Evolutionary conservation across 2,113 vertebrate species (phyloP), one percentile per base, ranked within the genome.

Genomic region (Galeopterus variegatus): DNA sequence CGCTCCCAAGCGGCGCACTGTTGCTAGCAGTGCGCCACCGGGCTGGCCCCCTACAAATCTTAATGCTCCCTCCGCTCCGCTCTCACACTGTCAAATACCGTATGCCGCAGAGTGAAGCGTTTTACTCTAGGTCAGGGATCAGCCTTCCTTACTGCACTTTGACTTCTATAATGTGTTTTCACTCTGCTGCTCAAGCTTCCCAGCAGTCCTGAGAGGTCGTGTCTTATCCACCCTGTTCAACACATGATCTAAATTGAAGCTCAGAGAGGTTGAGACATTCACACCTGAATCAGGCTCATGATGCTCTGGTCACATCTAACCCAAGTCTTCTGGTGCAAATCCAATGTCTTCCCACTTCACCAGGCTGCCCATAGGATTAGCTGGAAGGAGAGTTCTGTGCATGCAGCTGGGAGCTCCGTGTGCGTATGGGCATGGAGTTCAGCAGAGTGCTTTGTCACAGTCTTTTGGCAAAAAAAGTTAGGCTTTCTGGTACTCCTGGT

Each of bases 351-450:
- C 60, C 15, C 4, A 24, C n/a, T 33, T 80, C 6, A 56, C 24
- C 3, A 94, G 23, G n/a, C 10, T 48, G 36, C 62, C 69, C 69
- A 11, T 6, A 72, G 19, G 18, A 88, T 62, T 48, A 56, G 13
- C 64, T 54, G 23, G 10, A 79, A 56, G 48, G 14, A 70, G 7
- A 65, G 19, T 19, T 28, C 33, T 93, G 36, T 3, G 18, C 8
- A 9, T 24, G 21, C 26, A 28, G 19, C 24, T 23, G 41, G 64
- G 23, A 69, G 17, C 18, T 64, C 65, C 73, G 41, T 41, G 41
- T 15, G 1, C 11, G 33, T 28, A 5, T 3, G 1, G 31, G 12
- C 26, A 1, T 10, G 5, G 8, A 31, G 6, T 31, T 28, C 33
- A 80, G 18, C 0, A 19, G 1, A 4, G 14, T 23, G 17, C 36